phyloP scores from a whole-genome alignment of 1,140 invertebrate genomes.

The Drosophila hydei region DNA sequence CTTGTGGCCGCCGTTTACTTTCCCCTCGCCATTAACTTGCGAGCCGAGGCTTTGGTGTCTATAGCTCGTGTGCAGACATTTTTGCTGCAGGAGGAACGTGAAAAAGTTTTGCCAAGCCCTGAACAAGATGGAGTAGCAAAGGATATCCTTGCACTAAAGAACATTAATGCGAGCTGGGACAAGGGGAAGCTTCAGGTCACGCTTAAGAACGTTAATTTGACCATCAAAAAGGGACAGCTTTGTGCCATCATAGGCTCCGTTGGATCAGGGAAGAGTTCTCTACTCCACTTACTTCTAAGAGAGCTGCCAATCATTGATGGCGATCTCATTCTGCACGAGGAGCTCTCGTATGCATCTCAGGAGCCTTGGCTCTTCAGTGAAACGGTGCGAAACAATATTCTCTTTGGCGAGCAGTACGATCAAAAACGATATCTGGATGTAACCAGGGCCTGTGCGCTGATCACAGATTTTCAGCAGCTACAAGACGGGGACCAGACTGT shows the following conservation, averaged over 20 bases:
- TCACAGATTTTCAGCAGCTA: conserved; percentile 91
- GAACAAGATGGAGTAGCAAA: conserved; percentile 29
- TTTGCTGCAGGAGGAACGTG: conserved; percentile 87
- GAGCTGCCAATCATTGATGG: conserved; percentile 89
- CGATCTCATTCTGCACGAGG: conserved; percentile 86
- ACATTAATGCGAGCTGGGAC: conserved; percentile 87
- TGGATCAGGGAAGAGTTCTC: conserved; percentile 91
- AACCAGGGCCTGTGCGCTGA: conserved; percentile 87
- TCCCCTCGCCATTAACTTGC: conserved; percentile 88
- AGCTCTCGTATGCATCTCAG: conserved; percentile 90
- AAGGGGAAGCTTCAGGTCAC: conserved; percentile 74
- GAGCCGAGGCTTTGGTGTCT: conserved; percentile 88
- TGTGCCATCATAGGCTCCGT: conserved; percentile 91
- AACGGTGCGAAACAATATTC: conserved; percentile 90
- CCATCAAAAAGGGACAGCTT: conserved; percentile 87
- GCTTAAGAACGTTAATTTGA: conserved; percentile 87
- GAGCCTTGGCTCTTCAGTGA: conserved; percentile 91
- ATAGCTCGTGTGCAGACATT: conserved; percentile 88
- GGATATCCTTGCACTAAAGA: conserved; percentile 83
- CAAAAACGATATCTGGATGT: conserved; percentile 88
- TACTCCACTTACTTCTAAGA: conserved; percentile 89
- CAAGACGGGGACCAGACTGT: conserved; percentile 91
- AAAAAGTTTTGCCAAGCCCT: conserved; percentile 45
- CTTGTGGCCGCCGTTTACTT: conserved; percentile 88
- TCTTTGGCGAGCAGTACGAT: conserved; percentile 90